Evolutionary conservation across 2,888 invertebrate genomes (phyloP).

Genomic region (Acrocyrtus sp.): DNA sequence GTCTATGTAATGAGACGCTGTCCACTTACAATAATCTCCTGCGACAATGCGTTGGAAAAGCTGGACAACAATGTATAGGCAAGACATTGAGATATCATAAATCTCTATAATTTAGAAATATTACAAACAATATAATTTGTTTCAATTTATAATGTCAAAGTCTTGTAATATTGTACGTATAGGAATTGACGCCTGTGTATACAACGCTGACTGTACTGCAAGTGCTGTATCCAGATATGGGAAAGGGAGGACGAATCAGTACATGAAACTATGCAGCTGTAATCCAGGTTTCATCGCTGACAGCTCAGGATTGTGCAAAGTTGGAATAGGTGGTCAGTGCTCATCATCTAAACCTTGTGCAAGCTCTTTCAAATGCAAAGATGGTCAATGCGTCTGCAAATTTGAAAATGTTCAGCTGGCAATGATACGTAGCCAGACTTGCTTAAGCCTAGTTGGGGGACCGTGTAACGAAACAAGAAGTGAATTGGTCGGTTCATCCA

Average conservation of each 20-base stretch:
- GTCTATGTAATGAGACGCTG: conserved; percentile 25
- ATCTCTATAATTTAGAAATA: too few relatives aligned
- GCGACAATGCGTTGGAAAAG: conserved; percentile 34
- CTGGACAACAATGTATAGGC: conserved; percentile 20
- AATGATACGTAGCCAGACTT: conserved; percentile 4
- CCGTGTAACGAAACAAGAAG: conserved; percentile 27
- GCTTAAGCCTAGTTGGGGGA: conserved; percentile 23
- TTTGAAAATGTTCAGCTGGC: conserved; percentile 27
- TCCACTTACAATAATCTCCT: conserved; percentile 24
- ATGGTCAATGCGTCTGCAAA: conserved; percentile 17
- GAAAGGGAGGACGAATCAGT: conserved; percentile 20
- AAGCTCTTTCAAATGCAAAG: conserved; percentile 14
- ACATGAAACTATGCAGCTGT: conserved; percentile 15
- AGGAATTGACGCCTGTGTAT: conserved; percentile 30
- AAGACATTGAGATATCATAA: too few relatives aligned
- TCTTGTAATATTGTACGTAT: too few relatives aligned
- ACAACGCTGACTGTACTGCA: conserved; percentile 28
- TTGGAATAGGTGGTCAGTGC: conserved; percentile 29
- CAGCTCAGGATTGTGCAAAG: conserved; percentile 10
- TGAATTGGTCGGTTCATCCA: neutral
- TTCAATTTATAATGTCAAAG: too few relatives aligned
- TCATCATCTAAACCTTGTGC: conserved; percentile 19
- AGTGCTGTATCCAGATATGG: neutral
- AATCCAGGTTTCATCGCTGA: conserved; percentile 22
- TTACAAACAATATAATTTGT: too few relatives aligned